Conservation (phyloP, 2,113 vertebrate species). For the Phalacrocorax pelagicus region DNA sequence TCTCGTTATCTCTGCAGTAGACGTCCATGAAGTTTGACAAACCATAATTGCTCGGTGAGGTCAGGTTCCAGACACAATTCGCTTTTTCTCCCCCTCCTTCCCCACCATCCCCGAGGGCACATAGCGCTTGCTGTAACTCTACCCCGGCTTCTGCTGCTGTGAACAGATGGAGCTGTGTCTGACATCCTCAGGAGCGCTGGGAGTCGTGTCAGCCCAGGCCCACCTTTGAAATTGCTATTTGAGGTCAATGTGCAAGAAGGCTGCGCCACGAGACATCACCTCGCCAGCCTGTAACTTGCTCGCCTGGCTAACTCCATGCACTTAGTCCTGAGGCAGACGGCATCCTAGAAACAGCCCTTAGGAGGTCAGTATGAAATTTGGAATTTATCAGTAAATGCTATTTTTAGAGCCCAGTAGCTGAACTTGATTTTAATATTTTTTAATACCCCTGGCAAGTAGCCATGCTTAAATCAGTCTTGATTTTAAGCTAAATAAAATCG, state of each 20-base stretch:
- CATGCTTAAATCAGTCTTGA: background rate
- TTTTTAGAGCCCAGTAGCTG: conserved; percentile 23
- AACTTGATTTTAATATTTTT: background rate
- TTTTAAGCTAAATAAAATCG: conserved; percentile 4
- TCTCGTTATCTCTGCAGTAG: background rate
- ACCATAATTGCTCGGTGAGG: background rate
- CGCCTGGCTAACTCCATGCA: background rate
- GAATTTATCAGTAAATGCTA: background rate
- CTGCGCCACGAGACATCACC: background rate
- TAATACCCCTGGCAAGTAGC: conserved; percentile 22
- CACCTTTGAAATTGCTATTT: background rate
- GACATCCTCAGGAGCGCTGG: background rate
- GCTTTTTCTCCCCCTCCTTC: background rate
- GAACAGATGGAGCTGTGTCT: background rate
- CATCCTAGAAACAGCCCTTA: background rate
- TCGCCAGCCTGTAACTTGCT: background rate
- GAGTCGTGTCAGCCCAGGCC: background rate
- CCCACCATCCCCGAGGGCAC: background rate
- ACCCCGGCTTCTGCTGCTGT: background rate
- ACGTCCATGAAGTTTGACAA: background rate
- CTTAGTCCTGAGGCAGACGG: background rate
- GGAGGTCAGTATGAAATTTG: background rate
- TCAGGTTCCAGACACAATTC: background rate
- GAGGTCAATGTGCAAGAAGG: background rate
- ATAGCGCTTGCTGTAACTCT: background rate